These are phyloP conservation scores for Adrianichthys oophorus DNA, from an alignment of 2,797 vertebrate species.

Conservation along the genomic window DNA sequence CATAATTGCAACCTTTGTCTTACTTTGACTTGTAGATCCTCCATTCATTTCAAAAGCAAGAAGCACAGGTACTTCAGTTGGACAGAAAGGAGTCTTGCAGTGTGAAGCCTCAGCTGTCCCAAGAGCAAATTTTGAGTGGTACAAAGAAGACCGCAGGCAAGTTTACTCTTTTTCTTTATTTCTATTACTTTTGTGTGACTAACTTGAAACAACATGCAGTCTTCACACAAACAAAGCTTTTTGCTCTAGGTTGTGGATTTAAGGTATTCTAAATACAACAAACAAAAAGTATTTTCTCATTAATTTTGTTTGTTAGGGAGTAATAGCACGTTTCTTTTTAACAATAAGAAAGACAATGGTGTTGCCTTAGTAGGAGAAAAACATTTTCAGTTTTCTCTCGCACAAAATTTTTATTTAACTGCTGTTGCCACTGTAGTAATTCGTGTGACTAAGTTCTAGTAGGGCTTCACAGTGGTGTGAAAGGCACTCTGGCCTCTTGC, in stretches of 20 bases:
- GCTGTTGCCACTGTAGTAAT: not conserved
- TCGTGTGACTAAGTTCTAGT: no score
- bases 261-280: conserved; percentile 3
- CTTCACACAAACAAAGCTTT: conserved; percentile 8
- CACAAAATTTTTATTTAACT: not conserved
- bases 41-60: conserved; percentile 91
- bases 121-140: conserved; percentile 94
- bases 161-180: conserved; percentile 22
- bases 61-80: conserved; percentile 88
- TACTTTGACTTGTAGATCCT: conserved; percentile 78
- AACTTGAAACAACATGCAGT: not conserved
- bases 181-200: conserved; percentile 2
- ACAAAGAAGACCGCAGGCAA: conserved; percentile 94
- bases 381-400: no score
- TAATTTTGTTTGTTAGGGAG: no score
- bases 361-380: no score
- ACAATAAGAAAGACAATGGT: no score
- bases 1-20: not conserved
- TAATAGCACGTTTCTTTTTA: no score
- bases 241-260: conserved; percentile 15
- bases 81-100: conserved; percentile 91
- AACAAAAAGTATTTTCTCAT: no score
- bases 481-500: no score
- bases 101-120: conserved; percentile 95
- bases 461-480: no score